A percentile compares a stretch with the other conserved stretches of the same genome.
These are phyloP conservation scores for Enteromius fasciolatus DNA, from an alignment of 2,797 vertebrate genomes.

Conservation along the genomic window DNA sequence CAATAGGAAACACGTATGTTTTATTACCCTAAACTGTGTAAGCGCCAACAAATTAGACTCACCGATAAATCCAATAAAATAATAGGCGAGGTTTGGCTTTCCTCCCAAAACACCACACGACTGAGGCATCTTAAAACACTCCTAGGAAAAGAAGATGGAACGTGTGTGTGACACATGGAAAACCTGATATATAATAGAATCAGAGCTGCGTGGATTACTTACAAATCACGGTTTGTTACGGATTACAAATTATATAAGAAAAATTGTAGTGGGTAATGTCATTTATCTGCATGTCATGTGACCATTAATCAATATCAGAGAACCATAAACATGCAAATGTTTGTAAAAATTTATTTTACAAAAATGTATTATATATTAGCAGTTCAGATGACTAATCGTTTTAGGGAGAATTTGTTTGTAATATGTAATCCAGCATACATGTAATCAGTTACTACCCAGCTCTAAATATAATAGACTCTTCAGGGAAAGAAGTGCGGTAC, in stretches of 20 bases:
- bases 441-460: neutral
- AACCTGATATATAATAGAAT: neutral
- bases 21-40: neutral
- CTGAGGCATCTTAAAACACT: slow-evolving; percentile 91
- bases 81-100: slow-evolving; percentile 90
- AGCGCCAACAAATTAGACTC: slow-evolving; percentile 20
- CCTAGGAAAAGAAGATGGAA: slow-evolving; percentile 69
- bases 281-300: neutral
- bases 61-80: slow-evolving; percentile 91
- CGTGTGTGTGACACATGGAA: too few relatives aligned
- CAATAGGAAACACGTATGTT: neutral
- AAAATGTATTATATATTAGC: neutral
- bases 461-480: neutral
- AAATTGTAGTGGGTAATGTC: neutral
- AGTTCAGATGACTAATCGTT: neutral
- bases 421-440: too few relatives aligned
- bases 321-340: too few relatives aligned
- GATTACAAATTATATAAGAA: neutral
- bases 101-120: slow-evolving; percentile 88
- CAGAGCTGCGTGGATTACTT: neutral
- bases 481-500: slow-evolving; percentile 63
- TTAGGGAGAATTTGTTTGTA: neutral
- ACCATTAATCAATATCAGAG: too few relatives aligned
- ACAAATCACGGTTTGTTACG: neutral
- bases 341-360: too few relatives aligned